Conservation (phyloP, 2,888 invertebrate species). For the Pomacea canaliculata region DNA sequence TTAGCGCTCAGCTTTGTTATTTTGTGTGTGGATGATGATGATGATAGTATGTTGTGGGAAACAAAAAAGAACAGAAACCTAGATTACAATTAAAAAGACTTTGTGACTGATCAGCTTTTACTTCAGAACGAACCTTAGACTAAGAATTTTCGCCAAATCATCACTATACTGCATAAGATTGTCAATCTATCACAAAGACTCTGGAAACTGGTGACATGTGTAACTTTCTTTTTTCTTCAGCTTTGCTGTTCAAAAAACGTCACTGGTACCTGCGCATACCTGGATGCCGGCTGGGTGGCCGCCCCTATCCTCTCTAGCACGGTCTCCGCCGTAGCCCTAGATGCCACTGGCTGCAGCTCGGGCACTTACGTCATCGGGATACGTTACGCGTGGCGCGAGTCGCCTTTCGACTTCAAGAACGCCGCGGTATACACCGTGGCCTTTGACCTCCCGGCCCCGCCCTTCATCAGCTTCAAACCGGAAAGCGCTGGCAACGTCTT, state of each 20-base stretch:
- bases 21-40: too few species aligned
- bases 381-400: constrained; percentile 51
- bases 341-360: constrained; percentile 34
- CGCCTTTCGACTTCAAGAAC: constrained; percentile 49
- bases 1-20: too few species aligned
- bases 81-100: too few species aligned
- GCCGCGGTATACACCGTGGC: constrained; percentile 50
- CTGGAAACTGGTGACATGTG: not conserved
- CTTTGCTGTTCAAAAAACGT: constrained; percentile 12
- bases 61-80: too few species aligned
- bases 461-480: constrained; percentile 33
- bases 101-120: too few species aligned
- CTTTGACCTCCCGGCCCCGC: constrained; percentile 48
- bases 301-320: constrained; percentile 38
- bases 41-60: too few species aligned
- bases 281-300: constrained; percentile 36
- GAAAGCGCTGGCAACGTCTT: not conserved
- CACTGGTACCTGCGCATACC: not conserved
- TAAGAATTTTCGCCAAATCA: too few species aligned
- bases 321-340: constrained; percentile 35
- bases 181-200: too few species aligned
- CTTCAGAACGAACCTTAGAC: too few species aligned
- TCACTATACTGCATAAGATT: too few species aligned
- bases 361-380: constrained; percentile 39
- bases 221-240: constrained; percentile 10